Evolutionary conservation across 2,888 invertebrate species (phyloP).

Genomic region (Protophormia terraenovae): DNA sequence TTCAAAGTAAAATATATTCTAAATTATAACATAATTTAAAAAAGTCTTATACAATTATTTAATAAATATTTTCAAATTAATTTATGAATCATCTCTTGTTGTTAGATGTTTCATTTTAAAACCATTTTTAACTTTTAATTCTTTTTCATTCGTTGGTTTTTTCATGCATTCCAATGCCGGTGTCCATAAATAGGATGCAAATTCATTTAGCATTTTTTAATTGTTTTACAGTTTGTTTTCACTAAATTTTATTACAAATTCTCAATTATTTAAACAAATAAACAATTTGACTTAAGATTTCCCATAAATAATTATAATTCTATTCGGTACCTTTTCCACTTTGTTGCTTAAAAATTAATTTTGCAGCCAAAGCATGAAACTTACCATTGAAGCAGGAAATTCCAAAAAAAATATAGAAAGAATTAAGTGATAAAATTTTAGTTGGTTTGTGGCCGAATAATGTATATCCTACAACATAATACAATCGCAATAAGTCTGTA

Average conservation of each 20-base stretch:
- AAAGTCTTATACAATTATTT: too few species aligned
- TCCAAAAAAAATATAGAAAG: conserved; percentile 49
- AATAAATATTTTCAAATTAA: too few species aligned
- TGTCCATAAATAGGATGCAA: neutral
- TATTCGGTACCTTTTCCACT: conserved; percentile 1
- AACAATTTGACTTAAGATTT: conserved; percentile 14
- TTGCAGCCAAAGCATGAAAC: conserved; percentile 1
- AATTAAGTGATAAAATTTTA: too few species aligned
- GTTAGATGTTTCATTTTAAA: too few species aligned
- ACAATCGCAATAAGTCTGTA: too few species aligned
- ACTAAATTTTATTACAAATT: neutral
- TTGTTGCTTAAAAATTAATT: neutral
- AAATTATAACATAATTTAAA: too few species aligned
- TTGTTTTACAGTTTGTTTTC: neutral
- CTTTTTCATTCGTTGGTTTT: too few species aligned
- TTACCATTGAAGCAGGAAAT: conserved; percentile 58
- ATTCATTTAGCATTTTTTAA: neutral
- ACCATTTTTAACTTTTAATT: too few species aligned
- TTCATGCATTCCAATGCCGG: neutral
- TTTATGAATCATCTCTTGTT: too few species aligned
- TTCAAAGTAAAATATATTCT: too few species aligned
- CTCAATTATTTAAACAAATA: conserved; percentile 19
- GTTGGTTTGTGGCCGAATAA: too few species aligned
- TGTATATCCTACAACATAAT: too few species aligned
- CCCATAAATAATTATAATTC: conserved; percentile 16